Base-by-base conservation (phyloP, 2,113 vertebrate genomes). In the Galemys pyrenaicus region DNA sequence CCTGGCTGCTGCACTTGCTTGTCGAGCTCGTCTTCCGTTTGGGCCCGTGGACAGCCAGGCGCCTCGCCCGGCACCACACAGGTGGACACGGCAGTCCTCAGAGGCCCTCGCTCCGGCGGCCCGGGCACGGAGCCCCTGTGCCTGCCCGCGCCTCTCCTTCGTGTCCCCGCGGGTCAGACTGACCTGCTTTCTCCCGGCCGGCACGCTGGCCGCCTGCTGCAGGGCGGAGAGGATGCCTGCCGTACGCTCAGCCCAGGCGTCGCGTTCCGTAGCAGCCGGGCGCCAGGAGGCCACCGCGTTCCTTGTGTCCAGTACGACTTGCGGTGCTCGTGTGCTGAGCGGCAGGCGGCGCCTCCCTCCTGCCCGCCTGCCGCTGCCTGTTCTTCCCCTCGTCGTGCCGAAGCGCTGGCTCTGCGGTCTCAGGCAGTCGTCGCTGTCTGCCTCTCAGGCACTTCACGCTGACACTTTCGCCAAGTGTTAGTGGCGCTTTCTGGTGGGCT, bases 221-320 rank as follows among this genome's bases (percentile, higher is more conserved):
- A 81, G 71, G 37, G 13, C 58, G 19, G 35, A 73, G 22, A 13
- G 37, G 64, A 60, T 12, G 51, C 65, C 70, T 96, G 68, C 79
- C 68, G 64, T 6, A 64, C 39, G 91, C 9, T 89, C 83, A 0
- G 0, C 62, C 32, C 0, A 6, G 2, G 80, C n/a, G 16, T 95
- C 62, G 92, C 75, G 17, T 80, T 95, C 89, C 49, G 11, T 28
- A 77, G 51, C 41, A 89, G n/a, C 75, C 86, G 58, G 65, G 80
- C 71, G 3, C n/a, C 3, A 28, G n/a, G n/a, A 60, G 26, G 28
- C 49, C 39, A 30, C 58, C 88, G 71, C 58, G 7, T 26, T 93
- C 92, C 51, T 94, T 65, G 19, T 37, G 80, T 89, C 74, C 81
- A 89, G 75, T 62, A 28, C 46, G 12, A 3, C 79, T 96, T 97